Base-by-base conservation (phyloP, 2,888 invertebrate genomes). In the Hesperia comma region DNA sequence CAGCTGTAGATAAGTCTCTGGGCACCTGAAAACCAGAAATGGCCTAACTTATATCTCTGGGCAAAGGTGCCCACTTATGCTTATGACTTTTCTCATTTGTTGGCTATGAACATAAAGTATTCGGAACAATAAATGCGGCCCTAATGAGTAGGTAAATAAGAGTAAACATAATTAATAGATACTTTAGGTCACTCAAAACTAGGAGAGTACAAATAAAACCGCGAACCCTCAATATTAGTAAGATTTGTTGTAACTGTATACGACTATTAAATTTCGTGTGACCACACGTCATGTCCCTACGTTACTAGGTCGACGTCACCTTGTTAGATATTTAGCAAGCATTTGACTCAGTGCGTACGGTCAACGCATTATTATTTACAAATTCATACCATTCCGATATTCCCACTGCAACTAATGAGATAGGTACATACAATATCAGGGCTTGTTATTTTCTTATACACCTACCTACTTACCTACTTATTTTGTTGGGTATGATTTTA, bases 271-370 rank as follows among this genome's bases (percentile, higher is more conserved):
- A 49, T 60, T 60, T 60, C 60, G 15, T 60, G 46, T 17, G 46
- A 49, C 60, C 60, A 49, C 60, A 60, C 32, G 15, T 46, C 43
- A 60, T 49, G 46, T 49, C 33, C n/a, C 21, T 26, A 43, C 46
- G 58, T 46, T 60, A 60, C 46, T 60, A 60, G 60, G 60, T 60
- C 60, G 46, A 60, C 60, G 17, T 46, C 46, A 60, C 60, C 60
- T 60, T 33, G 46, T 46, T 21, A 60, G 43, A 60, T 46, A 60
- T 49, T 49, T 49, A 60, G 46, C 60, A 60, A 60, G 60, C 46
- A 58, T 58, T 49, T 32, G 60, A 17, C 58, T 15, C 41, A 15
- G 43, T 21, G 21, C 56, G 17, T 43, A 32, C 43, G 41, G 58
- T 43, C 26, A 43, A 58, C 46, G 17, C 58, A 46, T 58, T 43